phyloP scores from a whole-genome alignment of 2,113 vertebrate genomes.

The Eurystomus gularis region DNA sequence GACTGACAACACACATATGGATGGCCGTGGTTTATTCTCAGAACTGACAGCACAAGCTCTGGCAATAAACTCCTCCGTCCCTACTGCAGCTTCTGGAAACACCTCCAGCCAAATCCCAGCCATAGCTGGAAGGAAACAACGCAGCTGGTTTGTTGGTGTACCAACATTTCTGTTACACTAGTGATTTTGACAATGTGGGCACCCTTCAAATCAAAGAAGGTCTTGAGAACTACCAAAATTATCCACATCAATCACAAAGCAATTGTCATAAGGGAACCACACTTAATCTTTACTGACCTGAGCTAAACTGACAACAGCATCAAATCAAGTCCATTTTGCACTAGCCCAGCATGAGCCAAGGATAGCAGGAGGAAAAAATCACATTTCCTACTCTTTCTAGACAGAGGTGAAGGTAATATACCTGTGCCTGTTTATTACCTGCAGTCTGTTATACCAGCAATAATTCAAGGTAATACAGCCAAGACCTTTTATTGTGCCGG shows the following conservation, averaged over 20 bases:
- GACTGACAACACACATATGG: background rate
- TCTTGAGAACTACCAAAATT: background rate
- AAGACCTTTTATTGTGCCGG: background rate
- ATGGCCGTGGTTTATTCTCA: background rate
- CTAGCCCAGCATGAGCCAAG: background rate
- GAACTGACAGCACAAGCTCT: background rate
- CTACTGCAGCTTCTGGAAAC: too few species aligned
- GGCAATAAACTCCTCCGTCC: background rate
- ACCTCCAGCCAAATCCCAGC: background rate
- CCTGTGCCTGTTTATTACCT: background rate
- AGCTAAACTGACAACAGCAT: background rate
- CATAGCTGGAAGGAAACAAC: background rate
- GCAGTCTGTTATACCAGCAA: background rate
- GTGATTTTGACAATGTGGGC: background rate
- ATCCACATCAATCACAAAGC: background rate
- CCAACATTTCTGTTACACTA: fast-evolving
- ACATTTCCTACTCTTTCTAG: background rate
- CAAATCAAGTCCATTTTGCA: background rate
- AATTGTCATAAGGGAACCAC: background rate
- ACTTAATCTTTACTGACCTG: background rate
- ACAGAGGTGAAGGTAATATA: background rate
- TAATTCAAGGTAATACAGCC: background rate
- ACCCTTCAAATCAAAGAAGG: background rate
- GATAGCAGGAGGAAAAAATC: background rate
- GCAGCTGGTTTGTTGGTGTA: background rate